Base-by-base conservation (phyloP, 1,140 invertebrate species). In the Papilio dardanus region DNA sequence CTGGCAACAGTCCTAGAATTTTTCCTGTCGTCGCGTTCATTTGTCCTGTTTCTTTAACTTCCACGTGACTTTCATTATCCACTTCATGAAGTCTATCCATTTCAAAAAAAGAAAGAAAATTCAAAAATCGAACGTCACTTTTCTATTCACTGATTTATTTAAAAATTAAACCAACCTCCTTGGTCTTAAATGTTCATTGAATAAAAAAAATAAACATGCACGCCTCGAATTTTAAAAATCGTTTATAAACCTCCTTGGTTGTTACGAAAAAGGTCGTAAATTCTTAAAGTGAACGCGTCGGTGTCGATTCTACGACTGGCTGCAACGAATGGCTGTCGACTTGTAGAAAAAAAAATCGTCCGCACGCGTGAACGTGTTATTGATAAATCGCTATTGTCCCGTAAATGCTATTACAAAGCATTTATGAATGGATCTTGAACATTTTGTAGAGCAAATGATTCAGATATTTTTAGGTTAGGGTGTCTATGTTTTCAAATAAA, bases 1-100 rank as follows among this genome's bases (percentile, higher is more conserved):
- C 79, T 31, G 86, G 86, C 21, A 86, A 33, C 2, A 88, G 74
- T 82, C 86, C 86, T 62, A 85, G 73, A 16, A 86, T 65, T 76
- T 74, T 74, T 37, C 65, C 71, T 0, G 54, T 62, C 5, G 28
- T 14, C 19, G 58, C 73, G 16, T 75, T 46, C 42, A 68, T 62
- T 35, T 71, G 42, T 58, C 66, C 30, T 21, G 12, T 33, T 58
- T 42, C 37, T 30, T 74, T 74, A 28, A 62, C 24, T 40, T 75
- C 74, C 1, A 68, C 67, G 10, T 67, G 73, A 74, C 74, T 74
- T n/a, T 76, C 50, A 54, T 65, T 68, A 35, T 33, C 67, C 50
- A 74, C 62, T 67, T 77, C 62, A 1, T 54, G 14, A 42, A 78
- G 28, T 54, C 71, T 30, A 58, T 73, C 71, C 71, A 73, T 73